Base-by-base conservation (phyloP, 2,797 vertebrate species). In the Lophura swinhoii region DNA sequence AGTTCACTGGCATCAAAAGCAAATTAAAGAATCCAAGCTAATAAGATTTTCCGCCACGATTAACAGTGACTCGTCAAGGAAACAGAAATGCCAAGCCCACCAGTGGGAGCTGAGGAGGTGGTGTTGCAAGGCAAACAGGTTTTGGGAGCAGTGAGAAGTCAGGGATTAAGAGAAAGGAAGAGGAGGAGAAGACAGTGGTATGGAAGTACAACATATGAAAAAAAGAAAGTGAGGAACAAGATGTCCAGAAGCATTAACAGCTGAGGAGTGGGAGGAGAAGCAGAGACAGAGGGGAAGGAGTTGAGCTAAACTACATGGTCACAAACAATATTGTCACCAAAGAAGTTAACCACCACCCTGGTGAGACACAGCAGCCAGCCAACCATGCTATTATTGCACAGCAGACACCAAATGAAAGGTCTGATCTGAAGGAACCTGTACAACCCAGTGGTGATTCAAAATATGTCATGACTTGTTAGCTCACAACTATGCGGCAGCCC, bases 181-280 rank as follows among this genome's bases (percentile, higher is more conserved):
- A 93, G 88, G 86, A 94, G 63, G 89, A 90, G 22, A 86, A 88
- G 63, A 59, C 6, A 20, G 60, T 81, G 67, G 55, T 60, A 90
- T 26, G 12, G 60, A 84, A 37, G 77, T 86, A 84, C 91, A 78
- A 51, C 49, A 73, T 43, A 51, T n/a, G 24, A 56, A 77, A 49
- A 12, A 48, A 89, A 82, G 23, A 70, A 86, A 78, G 12, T 46
- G 46, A 51, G 39, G 51, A 94, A 88, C 44, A 92, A 56, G 88
- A 59, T 46, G 70, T 91, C 73, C 77, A 93, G 94, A 75, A 31
- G 49, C 48, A 91, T 39, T 83, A 88, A 86, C 84, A 95, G 86
- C 95, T 79, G 88, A 95, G 91, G 55, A 88, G 95, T 96, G 63
- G 95, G 94, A 91, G 74, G 67, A 33, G 46, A 90, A 88, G 39